phyloP scores from a whole-genome alignment of 2,888 invertebrate species.

The Cerastis rubricosa region DNA sequence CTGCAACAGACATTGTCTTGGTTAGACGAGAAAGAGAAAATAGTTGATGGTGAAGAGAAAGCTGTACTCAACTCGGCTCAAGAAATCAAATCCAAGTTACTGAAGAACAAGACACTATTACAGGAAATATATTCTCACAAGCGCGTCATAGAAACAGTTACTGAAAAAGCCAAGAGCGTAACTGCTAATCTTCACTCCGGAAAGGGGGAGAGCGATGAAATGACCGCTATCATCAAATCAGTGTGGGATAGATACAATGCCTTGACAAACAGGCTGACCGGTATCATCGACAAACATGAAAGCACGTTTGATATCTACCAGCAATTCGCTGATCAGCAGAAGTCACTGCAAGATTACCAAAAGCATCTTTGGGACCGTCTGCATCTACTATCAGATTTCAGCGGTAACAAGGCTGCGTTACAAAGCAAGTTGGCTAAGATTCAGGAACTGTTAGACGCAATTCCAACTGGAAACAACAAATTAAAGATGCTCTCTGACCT shows the following conservation, averaged over 20 bases:
- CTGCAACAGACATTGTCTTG: constrained; percentile 95
- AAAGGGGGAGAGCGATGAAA: constrained; percentile 91
- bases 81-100: constrained; percentile 95
- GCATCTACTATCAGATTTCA: constrained; percentile 95
- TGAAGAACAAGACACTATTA: constrained; percentile 96
- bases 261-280: constrained; percentile 92
- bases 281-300: constrained; percentile 94
- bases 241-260: constrained; percentile 95
- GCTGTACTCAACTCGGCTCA: constrained; percentile 94
- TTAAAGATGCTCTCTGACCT: constrained; percentile 94
- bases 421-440: constrained; percentile 95
- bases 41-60: constrained; percentile 93
- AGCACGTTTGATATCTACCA: constrained; percentile 95
- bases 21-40: constrained; percentile 96
- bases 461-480: constrained; percentile 95
- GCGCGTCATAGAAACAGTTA: constrained; percentile 96
- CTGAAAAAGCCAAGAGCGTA: constrained; percentile 95
- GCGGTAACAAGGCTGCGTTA: constrained; percentile 96
- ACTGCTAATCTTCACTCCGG: constrained; percentile 90
- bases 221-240: constrained; percentile 93
- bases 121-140: constrained; percentile 98
- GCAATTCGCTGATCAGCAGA: constrained; percentile 96
- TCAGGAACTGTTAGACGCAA: constrained; percentile 94
- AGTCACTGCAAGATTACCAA: constrained; percentile 96
- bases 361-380: constrained; percentile 97